A percentile compares a stretch with the other conserved stretches of the same genome.
phyloP scores from a whole-genome alignment of 2,797 vertebrate genomes.

The Dicrostonyx torquatus region DNA sequence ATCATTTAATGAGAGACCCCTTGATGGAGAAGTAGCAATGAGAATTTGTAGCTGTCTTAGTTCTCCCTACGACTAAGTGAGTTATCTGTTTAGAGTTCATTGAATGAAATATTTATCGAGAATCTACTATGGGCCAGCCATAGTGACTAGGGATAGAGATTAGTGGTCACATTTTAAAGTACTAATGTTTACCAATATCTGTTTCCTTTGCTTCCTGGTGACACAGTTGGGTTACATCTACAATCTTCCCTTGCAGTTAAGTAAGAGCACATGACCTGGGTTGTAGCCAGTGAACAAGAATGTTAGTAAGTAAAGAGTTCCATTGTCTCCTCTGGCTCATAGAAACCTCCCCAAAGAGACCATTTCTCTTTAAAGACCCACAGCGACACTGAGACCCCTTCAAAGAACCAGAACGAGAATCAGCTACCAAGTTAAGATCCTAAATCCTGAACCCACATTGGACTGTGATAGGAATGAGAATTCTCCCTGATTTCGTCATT shows the following conservation, averaged over 20 bases:
- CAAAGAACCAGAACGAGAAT: neutral
- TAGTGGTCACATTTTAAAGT: neutral
- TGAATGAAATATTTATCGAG: constrained; percentile 22
- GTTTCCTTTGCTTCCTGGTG: constrained; percentile 10
- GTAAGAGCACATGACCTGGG: neutral
- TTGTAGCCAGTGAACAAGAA: neutral
- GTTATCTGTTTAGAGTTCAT: neutral
- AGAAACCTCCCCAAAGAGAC: neutral
- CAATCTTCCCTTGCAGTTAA: neutral
- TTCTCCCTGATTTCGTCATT: neutral
- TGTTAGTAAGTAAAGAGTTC: neutral
- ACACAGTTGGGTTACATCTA: neutral
- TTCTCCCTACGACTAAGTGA: neutral
- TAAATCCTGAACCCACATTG: neutral
- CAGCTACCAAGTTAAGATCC: neutral
- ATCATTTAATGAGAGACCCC: neutral
- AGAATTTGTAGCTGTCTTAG: neutral
- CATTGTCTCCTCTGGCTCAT: neutral
- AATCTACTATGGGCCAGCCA: neutral
- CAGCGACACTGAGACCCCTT: neutral
- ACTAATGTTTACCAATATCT: neutral
- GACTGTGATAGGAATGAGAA: neutral
- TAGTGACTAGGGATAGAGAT: neutral
- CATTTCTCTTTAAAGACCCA: neutral
- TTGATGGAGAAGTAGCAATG: neutral